Base-by-base conservation (phyloP, 2,113 vertebrate species). In the Tragulus kanchil region DNA sequence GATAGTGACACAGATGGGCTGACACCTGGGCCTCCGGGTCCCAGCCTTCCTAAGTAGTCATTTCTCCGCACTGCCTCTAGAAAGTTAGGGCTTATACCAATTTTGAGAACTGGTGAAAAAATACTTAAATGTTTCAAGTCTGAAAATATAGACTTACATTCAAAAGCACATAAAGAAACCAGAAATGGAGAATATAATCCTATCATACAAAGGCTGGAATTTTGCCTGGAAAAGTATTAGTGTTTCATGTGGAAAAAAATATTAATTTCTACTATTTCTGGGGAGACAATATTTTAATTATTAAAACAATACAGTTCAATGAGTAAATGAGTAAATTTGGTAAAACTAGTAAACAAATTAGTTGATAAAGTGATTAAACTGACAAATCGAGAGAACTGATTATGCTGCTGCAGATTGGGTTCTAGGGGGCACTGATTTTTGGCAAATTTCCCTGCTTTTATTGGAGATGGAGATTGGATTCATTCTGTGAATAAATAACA, bases 141-240 rank as follows among this genome's bases (percentile, higher is more conserved):
- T 71, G 56, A 71, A 94, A 79, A 77, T 56, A 69, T 2, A 77
- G 8, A 71, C 71, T 42, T 73, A 28, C 1, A 61, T 89, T 95
- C 28, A 73, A 95, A 87, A 88, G 28, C 50, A 42, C 3, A 0
- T 62, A 93, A 96, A 89, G 83, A 93, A 94, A 62, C 14, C 48
- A 87, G 62, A 96, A 54, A 59, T 64, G 84, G 69, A 23, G 52
- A 42, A 73, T 73, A 91, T 45, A 91, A 36, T 95, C 7, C 36
- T 67, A 73, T 73, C 19, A 17, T 62, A 67, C 8, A 67, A 95
- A 92, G 81, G 21, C 52, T 93, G 48, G 87, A 79, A 89, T 93
- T 90, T 92, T 89, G 65, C 36, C 85, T 77, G 48, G 77, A 95
- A 90, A 96, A 85, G 16, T 48, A 45, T 73, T 45, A 48, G 31